A percentile compares a stretch with the other conserved stretches of the same genome.
phyloP scores from a whole-genome alignment of 2,888 invertebrate genomes.

The Arge pagana region DNA sequence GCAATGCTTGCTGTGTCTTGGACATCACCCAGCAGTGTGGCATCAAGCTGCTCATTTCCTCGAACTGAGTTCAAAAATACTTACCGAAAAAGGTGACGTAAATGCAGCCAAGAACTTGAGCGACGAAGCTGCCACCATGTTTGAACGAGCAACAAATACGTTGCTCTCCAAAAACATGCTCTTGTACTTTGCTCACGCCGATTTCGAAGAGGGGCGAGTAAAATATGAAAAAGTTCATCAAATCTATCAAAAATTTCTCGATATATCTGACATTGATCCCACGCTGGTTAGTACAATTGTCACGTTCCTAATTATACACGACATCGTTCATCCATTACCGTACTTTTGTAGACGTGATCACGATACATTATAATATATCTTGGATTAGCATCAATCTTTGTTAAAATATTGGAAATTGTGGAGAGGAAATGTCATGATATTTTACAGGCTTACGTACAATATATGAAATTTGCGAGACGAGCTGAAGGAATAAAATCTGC shows the following conservation, averaged over 20 bases:
- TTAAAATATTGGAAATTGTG: neutral
- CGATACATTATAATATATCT: conserved; percentile 4
- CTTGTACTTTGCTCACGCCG: conserved; percentile 97
- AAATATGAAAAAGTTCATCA: conserved; percentile 96
- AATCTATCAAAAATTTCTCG: conserved; percentile 91
- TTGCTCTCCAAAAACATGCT: conserved; percentile 90
- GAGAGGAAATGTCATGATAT: conserved; percentile 12
- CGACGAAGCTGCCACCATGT: conserved; percentile 93
- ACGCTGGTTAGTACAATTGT: conserved; percentile 72
- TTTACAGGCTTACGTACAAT: conserved; percentile 89
- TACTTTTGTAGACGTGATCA: neutral
- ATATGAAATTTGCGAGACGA: conserved; percentile 97
- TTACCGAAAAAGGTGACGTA: conserved; percentile 95
- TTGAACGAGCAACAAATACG: conserved; percentile 90
- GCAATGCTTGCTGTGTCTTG: conserved; percentile 93
- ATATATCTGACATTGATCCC: conserved; percentile 90
- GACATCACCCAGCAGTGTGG: conserved; percentile 99
- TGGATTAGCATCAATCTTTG: conserved; percentile 18
- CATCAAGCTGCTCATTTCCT: conserved; percentile 97
- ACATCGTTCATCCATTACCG: neutral
- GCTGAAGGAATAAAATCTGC: conserved; percentile 99
- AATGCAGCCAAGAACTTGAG: conserved; percentile 90
- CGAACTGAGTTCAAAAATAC: conserved; percentile 90
- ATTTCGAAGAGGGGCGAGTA: conserved; percentile 96
- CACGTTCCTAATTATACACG: neutral